Base-by-base conservation (phyloP, 2,113 vertebrate species). In the Ceyx margarethae region DNA sequence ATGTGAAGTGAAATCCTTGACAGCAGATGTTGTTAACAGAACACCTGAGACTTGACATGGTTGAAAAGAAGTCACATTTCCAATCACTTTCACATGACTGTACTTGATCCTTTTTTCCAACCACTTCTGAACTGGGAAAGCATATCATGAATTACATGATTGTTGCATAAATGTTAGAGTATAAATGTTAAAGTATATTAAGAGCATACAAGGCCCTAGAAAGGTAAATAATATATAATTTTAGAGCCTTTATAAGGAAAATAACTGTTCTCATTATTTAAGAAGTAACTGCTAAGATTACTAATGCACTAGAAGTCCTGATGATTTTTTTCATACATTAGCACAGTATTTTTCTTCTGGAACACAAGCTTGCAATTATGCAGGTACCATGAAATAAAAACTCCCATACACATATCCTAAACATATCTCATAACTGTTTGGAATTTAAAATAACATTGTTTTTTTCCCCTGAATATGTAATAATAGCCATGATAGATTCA, bases 91-190 rank as follows among this genome's bases (percentile, higher is more conserved):
- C 22, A 8, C 8, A 1, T 35, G 48, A 90, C 13, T 40, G 14
- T 21, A 75, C 11, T 58, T 17, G 18, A 87, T 75, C 29, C 12
- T 67, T 60, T 48, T 50, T 61, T 66, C 40, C 40, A 72, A 31
- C 9, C 13, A 51, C 48, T 64, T 71, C 15, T 1, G 1, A 77
- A 77, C 2, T 45, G 22, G 42, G 7, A 86, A 90, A 71, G 18
- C 2, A 0, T 15, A 65, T 7, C 3, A 67, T 17, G 53, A 93
- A 43, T 15, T 5, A 11, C 28, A 0, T 6, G 80, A 84, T 19
- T 54, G 25, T 37, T 64, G n/a, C 7, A 72, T 28, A 31, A 77
- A 29, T 0, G 2, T 37, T 37, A 71, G 13, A 28, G 7, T 31
- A 81, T 7, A 58, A 21, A 69, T 79, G 43, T 46, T 67, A 72